Base-by-base conservation (phyloP, 2,797 vertebrate species). In the Cheirogaleus major region DNA sequence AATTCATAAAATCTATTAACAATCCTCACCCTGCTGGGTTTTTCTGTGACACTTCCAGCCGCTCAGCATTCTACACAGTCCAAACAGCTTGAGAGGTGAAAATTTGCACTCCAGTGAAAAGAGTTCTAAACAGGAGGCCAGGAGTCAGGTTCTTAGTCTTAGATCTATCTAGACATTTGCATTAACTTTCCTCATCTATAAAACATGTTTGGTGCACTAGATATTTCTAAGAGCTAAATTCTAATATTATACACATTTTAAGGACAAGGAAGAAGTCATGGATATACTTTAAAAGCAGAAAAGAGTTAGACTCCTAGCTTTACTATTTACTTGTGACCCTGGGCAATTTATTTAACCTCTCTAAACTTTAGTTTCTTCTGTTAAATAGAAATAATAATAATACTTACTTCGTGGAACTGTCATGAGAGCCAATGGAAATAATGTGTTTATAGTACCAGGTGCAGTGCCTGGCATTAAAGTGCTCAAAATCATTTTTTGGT, bases 1-100 rank as follows among this genome's bases (percentile, higher is more conserved):
- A 97, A 97, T 98, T 98, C 96, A 94, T 96, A 96, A 97, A 95
- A 96, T 95, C 88, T 96, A 97, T 97, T 95, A 97, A 84, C 86
- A 84, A 55, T 82, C 79, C 70, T 97, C 83, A 90, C 95, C 35
- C 96, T 94, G 89, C 93, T 89, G 96, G 65, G 82, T 83, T 81
- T 96, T 91, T 95, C 79, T 78, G 78, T 80, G 92, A 30, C 52
- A 81, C 70, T 95, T 95, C 32, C 69, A 95, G 84, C n/a, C 75
- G 52, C 93, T 73, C 79, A 87, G 86, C 89, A 43, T 30, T 84
- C 72, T 11, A 70, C 95, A 95, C 17, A 83, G 69, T 63, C 84
- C 59, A 79, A 92, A 89, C 83, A 94, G 96, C 96, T 93, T 93
- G 93, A 95, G 63, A 91, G 82, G 88, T 90, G 86, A 93, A 84